Evolutionary conservation across 2,797 vertebrate genomes (phyloP), one percentile per base, ranked within the genome.

Genomic region (Cichlasoma orientale): DNA sequence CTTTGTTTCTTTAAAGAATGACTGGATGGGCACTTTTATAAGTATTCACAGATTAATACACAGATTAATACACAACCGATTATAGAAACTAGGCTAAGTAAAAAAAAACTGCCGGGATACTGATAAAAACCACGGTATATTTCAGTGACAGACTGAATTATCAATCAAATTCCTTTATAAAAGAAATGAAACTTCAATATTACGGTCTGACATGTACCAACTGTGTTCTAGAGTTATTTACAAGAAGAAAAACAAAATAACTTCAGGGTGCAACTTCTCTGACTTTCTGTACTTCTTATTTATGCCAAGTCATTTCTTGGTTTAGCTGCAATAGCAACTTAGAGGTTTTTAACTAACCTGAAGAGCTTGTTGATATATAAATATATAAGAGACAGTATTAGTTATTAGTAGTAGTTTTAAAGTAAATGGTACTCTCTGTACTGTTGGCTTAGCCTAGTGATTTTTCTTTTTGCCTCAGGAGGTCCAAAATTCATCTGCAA

Each of bases 311-410:
- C 13, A 13, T 44, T 44, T 44, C 41, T 44, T 16, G 41, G 41
- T 16, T 16, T 47, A 68, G 70, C 75, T 55, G 38, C 75, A 86
- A 82, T 70, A 86, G 75, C 81, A 90, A 80, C 82, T 85, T 82
- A 66, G 82, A 83, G 80, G 87, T 84, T 90, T 91, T 92, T 92
- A 93, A 92, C 90, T 91, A 93, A 91, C 91, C 90, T 90, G 85
- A 87, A 91, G 85, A 77, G 63, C 78, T 83, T 84, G 82, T 89
- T n/a, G n/a, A 79, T 63, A 18, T 63, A 75, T 53, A 66, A 59
- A 72, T 63, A 7, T 76, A 23, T 61, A 3, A 23, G 38, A 61
- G 8, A 61, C 7, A 23, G 25, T 47, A 27, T 44, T 72, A 8
- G 38, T 47, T 57, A n/a, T n/a, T n/a, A n/a, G n/a, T n/a, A n/a